Evolutionary conservation across 2,888 invertebrate genomes (phyloP), one percentile per base, ranked within the genome.

Genomic region (Abrostola triplasia): DNA sequence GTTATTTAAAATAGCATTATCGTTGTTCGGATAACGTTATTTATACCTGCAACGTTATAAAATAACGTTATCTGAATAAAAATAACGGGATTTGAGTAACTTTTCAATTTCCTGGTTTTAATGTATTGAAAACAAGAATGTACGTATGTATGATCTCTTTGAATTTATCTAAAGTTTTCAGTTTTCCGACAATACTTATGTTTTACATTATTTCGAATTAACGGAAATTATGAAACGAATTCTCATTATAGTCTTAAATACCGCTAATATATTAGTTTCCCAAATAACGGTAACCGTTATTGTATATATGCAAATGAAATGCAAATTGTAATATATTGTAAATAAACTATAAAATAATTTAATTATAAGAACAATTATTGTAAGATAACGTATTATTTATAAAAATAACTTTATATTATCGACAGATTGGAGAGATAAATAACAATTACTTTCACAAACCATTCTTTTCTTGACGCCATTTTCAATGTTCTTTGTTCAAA

Each of bases 281-380:
- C 13, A 41, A 63, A 64, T 64, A 78, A 67, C 65, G 62, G 64
- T 57, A 73, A 58, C 60, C 66, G 71, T 56, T 67, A 65, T 42
- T 79, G 79, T 77, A 77, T 56, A 77, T 70, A 74, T 42, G 38
- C 38, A 35, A 48, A 42, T 37, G 44, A 58, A 59, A 36, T 57
- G 41, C 53, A 8, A 54, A 24, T 40, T 79, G 76, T 79, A 79
- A 55, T 56, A 72, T 76, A 78, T 59, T 78, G 77, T 78, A 78
- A 71, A 78, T 79, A 75, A 67, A 55, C 49, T 12, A 47, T 51
- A 58, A 64, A 58, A 59, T 65, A 65, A 67, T 59, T 13, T 73
- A 65, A 42, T 12, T 35, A n/a, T 73, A 78, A 62, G 64, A 55
- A 61, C 62, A 8, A 42, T 38, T 64, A 66, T 63, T 77, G 49